Percentiles rank a stretch among this genome's conserved stretches.
phyloP scores from a whole-genome alignment of 2,888 invertebrate species.

The Nephrotoma appendiculata region DNA sequence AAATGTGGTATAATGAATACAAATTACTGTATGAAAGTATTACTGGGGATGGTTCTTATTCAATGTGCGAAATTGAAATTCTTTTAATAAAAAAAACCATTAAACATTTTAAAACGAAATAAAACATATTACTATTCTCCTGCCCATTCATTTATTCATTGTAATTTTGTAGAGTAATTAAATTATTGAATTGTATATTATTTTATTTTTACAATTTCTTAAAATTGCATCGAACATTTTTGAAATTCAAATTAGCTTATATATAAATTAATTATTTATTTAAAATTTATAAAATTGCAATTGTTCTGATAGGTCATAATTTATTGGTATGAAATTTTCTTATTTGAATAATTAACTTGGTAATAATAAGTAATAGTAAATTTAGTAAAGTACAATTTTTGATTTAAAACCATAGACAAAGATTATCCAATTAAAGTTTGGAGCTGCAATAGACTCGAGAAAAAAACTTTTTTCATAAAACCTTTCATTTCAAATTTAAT shows the following conservation, averaged over 20 bases:
- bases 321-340: too few relatives aligned
- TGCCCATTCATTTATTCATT: not conserved
- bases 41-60: not conserved
- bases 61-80: not conserved
- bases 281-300: not conserved
- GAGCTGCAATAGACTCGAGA: not conserved
- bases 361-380: too few relatives aligned
- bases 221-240: too few relatives aligned
- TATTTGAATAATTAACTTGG: too few relatives aligned
- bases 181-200: not conserved
- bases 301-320: too few relatives aligned
- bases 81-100: too few relatives aligned
- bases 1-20: slow-evolving; percentile 5
- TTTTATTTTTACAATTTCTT: not conserved
- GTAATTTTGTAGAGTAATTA: not conserved
- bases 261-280: not conserved
- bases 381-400: too few relatives aligned
- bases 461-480: not conserved
- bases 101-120: too few relatives aligned
- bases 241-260: too few relatives aligned
- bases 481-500: not conserved
- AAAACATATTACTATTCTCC: not conserved
- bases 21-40: not conserved
- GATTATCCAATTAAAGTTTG: not conserved
- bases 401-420: too few relatives aligned